These are phyloP conservation scores for Pangasianodon hypophthalmus DNA, from an alignment of 2,113 vertebrate genomes.

Conservation along the genomic window DNA sequence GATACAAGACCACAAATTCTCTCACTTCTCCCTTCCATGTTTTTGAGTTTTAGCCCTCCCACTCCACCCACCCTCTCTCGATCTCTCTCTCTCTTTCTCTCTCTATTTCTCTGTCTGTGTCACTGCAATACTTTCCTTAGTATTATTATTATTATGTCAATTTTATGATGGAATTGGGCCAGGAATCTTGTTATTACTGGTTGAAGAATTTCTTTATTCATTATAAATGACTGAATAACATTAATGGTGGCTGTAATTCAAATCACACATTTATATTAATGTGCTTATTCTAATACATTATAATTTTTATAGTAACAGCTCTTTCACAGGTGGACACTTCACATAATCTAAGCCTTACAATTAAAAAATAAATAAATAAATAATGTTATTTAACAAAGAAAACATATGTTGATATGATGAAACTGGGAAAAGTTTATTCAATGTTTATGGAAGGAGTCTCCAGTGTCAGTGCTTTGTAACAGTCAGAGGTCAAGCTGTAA, in stretches of 20 bases:
- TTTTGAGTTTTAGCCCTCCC: not conserved
- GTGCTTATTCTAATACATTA: not conserved
- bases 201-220: not conserved
- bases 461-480: not conserved
- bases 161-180: not conserved
- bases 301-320: not conserved
- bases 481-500: not conserved
- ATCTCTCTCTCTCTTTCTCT: slow-evolving; percentile 19
- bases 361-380: not conserved
- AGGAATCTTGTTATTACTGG: not conserved
- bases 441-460: not conserved
- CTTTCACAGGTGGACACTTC: not conserved
- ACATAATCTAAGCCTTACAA: not conserved
- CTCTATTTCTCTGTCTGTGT: slow-evolving; percentile 14
- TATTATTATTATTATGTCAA: not conserved
- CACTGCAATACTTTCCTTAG: not conserved
- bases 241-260: not conserved
- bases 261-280: not conserved
- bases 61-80: not conserved
- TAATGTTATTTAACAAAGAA: not conserved
- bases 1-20: not conserved
- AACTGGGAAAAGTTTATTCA: not conserved
- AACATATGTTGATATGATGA: not conserved
- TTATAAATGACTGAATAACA: not conserved
- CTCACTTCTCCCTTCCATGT: not conserved